Evolutionary conservation across 1,140 invertebrate genomes (phyloP).

Genomic region (Hycleus cichorii): DNA sequence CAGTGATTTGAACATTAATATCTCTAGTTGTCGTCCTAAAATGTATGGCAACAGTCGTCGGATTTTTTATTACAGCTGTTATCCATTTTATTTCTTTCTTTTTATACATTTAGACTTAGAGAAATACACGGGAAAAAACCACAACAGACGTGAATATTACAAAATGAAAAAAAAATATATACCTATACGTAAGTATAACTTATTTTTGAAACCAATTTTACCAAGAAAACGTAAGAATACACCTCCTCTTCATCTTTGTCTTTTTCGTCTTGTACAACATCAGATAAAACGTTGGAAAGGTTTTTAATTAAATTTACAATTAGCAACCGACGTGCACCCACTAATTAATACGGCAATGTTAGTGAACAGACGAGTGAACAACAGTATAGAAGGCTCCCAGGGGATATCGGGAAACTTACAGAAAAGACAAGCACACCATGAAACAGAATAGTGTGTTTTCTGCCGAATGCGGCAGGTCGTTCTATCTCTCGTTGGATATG

Average conservation of each 20-base stretch:
- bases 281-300: conserved; percentile 25
- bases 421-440: conserved; percentile 4
- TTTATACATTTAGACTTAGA: no score
- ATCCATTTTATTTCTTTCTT: background rate
- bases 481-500: conserved; percentile 18
- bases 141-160: background rate
- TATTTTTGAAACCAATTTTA: no score
- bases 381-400: conserved; percentile 4
- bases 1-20: conserved; percentile 34
- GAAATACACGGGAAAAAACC: background rate
- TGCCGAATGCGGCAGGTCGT: background rate
- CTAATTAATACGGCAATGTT: conserved; percentile 33
- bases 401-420: conserved; percentile 4
- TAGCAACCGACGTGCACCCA: conserved; percentile 34
- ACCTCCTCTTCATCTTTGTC: conserved; percentile 26
- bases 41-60: conserved; percentile 4
- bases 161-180: background rate
- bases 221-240: conserved; percentile 22
- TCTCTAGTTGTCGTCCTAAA: conserved; percentile 13
- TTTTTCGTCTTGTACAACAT: conserved; percentile 16
- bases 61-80: conserved; percentile 11
- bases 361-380: background rate
- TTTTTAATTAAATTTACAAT: conserved; percentile 38
- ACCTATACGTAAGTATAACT: no score
- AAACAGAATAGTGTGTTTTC: conserved; percentile 4